These are phyloP conservation scores for Proales similis DNA, from an alignment of 1,140 invertebrate species.

Conservation along the genomic window DNA sequence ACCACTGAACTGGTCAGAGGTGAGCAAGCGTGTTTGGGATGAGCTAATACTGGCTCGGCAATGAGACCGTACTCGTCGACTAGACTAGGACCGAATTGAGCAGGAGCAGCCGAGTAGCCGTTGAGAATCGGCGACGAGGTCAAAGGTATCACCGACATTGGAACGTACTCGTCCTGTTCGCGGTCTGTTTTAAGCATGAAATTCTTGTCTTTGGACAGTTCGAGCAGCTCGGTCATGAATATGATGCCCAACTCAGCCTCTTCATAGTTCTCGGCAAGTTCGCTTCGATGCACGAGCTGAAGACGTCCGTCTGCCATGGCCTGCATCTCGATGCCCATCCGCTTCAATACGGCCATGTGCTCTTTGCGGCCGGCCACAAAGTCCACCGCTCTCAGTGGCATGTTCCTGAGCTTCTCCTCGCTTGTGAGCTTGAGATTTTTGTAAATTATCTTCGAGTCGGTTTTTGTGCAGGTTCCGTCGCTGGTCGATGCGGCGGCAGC, in stretches of 20 bases:
- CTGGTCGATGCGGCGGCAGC: no score
- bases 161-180: slow-evolving; percentile 9
- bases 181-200: slow-evolving; percentile 33
- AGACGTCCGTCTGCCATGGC: slow-evolving; percentile 70
- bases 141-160: slow-evolving; percentile 1
- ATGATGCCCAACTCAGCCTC: slow-evolving; percentile 82
- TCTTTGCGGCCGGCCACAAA: slow-evolving; percentile 73
- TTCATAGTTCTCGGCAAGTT: slow-evolving; percentile 64
- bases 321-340: slow-evolving; percentile 88
- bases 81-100: slow-evolving; percentile 78
- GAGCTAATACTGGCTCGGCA: slow-evolving; percentile 16
- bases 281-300: slow-evolving; percentile 52
- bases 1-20: slow-evolving; percentile 59
- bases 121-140: neutral
- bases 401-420: slow-evolving; percentile 1
- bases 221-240: slow-evolving; percentile 96
- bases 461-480: no score
- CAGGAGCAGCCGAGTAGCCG: slow-evolving; percentile 68
- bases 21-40: neutral
- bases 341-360: slow-evolving; percentile 73
- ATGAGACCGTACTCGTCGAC: slow-evolving; percentile 46
- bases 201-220: slow-evolving; percentile 67
- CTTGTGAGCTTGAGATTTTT: no score
- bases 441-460: no score
- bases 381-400: slow-evolving; percentile 52